Evolutionary conservation across 2,888 invertebrate genomes (phyloP).

Genomic region (Heliconius ethilla): DNA sequence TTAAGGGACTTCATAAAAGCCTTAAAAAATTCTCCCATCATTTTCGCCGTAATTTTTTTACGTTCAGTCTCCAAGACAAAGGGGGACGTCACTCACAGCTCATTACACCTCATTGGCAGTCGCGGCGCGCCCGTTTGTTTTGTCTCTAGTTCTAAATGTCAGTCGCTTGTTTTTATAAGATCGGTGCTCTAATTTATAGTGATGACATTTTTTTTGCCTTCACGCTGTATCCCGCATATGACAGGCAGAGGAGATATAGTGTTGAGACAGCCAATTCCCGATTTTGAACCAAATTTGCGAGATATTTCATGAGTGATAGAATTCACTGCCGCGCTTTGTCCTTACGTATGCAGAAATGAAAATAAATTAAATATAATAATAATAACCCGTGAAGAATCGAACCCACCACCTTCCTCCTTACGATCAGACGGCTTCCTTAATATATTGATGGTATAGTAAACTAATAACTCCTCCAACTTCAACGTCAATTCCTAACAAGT

Average conservation of each 20-base stretch:
- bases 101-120: constrained; percentile 40
- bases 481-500: constrained; percentile 23
- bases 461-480: constrained; percentile 16
- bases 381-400: too few species aligned
- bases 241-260: too few species aligned
- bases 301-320: too few species aligned
- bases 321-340: too few species aligned
- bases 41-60: constrained; percentile 34
- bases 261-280: too few species aligned
- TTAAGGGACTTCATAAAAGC: constrained; percentile 4
- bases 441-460: background rate
- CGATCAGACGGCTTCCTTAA: too few species aligned
- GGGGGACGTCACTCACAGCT: constrained; percentile 39
- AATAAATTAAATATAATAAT: too few species aligned
- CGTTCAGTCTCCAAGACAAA: constrained; percentile 31
- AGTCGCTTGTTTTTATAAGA: background rate
- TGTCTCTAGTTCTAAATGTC: constrained; percentile 18
- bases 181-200: background rate
- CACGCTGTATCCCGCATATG: too few species aligned
- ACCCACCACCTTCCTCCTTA: too few species aligned
- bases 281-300: too few species aligned
- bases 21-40: constrained; percentile 23
- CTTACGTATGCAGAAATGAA: too few species aligned
- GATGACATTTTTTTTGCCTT: background rate
- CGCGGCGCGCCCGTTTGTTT: constrained; percentile 33